Base-by-base conservation (phyloP, 2,113 vertebrate species). In the Climacteris rufus region DNA sequence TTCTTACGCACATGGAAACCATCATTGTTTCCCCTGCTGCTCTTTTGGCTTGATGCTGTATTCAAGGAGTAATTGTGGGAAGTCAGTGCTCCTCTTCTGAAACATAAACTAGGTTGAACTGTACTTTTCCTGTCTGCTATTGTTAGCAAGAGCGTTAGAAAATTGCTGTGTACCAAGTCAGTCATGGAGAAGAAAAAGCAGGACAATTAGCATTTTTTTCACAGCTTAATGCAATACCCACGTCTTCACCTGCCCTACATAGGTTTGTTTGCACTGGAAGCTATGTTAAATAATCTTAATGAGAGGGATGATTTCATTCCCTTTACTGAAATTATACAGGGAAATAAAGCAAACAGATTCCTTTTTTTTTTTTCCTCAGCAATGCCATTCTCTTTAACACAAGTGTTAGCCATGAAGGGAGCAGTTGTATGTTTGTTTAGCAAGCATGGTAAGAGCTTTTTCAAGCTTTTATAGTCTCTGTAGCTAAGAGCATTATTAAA, bases 21-120 rank as follows among this genome's bases (percentile, higher is more conserved):
- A 66, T 94, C 92, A 89, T 90, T 96, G 90, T 97, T 97, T 94
- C 65, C 45, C 56, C 70, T 81, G 66, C 92, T 95, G 72, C 90
- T 97, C 75, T 88, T 95, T 94, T 95, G 91, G 85, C 90, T 95
- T 44, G 33, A 61, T 75, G 53, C 65, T 91, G 66, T 59, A 86
- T 74, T 91, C 44, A 94, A 95, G 81, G 69, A 95, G 93, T 74
- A 94, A 91, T 86, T 97, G 83, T 95, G 93, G 95, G 97, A 97
- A 97, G 91, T 79, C 81, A 64, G 80, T 69, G 90, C 94, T 96
- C 49, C 75, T 96, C 77, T 97, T 97, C 97, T 76, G 95, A 97
- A 97, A 95, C 86, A 97, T 94, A 96, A 97, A 97, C 83, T 81
- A 93, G 94, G 96, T 86, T 96, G 94, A 97, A 95, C 94, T 82